Evolutionary conservation across 1,140 invertebrate species (phyloP).

Genomic region (Apis laboriosa): DNA sequence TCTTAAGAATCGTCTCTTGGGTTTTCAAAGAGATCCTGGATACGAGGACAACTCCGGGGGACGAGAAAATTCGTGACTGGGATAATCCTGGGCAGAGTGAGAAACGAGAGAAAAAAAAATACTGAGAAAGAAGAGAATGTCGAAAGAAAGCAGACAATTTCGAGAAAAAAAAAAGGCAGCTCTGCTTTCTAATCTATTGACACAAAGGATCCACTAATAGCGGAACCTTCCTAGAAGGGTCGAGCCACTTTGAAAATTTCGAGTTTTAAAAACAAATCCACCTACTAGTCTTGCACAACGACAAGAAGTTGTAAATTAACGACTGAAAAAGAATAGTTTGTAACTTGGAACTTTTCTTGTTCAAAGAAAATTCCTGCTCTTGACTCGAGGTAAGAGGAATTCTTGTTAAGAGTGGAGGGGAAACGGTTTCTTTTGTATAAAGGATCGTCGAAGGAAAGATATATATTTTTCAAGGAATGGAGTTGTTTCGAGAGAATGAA

Average conservation of each 20-base stretch:
- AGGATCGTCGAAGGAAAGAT: not conserved
- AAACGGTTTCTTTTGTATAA: not conserved
- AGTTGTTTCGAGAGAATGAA: not conserved
- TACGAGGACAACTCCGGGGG: not conserved
- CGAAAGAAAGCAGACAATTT: not conserved
- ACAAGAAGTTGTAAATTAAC: conserved; percentile 51
- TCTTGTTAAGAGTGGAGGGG: not conserved
- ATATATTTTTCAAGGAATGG: not conserved
- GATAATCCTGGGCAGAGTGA: conserved; percentile 19
- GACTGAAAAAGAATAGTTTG: conserved; percentile 47
- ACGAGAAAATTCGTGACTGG: conserved; percentile 5
- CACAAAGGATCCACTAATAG: conserved; percentile 51
- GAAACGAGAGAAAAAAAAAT: too few relatives aligned
- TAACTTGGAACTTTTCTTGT: conserved; percentile 18
- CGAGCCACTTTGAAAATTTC: not conserved
- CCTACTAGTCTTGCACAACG: not conserved
- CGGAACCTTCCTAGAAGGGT: conserved; percentile 28
- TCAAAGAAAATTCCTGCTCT: too few relatives aligned
- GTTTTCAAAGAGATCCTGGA: too few relatives aligned
- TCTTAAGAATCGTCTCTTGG: too few relatives aligned
- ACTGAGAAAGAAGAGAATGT: conserved; percentile 16
- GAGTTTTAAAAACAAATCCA: too few relatives aligned
- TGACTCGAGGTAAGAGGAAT: conserved; percentile 20
- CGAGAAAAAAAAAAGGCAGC: not conserved
- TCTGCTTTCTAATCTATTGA: conserved; percentile 53